Percentiles rank a stretch among this genome's conserved stretches.
phyloP scores from a whole-genome alignment of 2,113 vertebrate genomes.

The Larimichthys crocea region DNA sequence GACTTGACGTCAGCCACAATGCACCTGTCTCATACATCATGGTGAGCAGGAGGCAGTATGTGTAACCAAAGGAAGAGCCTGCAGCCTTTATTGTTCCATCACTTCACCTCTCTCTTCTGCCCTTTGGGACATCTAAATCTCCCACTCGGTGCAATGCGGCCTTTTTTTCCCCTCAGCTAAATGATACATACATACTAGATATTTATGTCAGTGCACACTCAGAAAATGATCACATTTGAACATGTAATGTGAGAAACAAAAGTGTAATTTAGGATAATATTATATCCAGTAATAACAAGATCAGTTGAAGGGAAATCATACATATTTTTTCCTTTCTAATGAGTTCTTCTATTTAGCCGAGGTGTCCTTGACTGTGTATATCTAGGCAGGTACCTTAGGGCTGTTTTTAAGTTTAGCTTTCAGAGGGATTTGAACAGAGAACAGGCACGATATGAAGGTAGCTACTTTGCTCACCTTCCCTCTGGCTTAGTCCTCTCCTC shows the following conservation, averaged over 20 bases:
- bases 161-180: not conserved
- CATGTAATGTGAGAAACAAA: not conserved
- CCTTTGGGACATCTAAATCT: conserved; percentile 22
- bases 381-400: conserved; percentile 45
- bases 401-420: conserved; percentile 56
- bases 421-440: conserved; percentile 59
- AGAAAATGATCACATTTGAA: not conserved
- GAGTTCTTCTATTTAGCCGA: conserved; percentile 20
- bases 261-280: not conserved
- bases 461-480: conserved; percentile 71
- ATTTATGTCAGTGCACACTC: not conserved
- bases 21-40: conserved; percentile 70
- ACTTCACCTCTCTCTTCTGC: conserved; percentile 37
- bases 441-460: conserved; percentile 40
- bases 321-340: conserved; percentile 13
- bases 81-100: conserved; percentile 63
- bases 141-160: conserved; percentile 36
- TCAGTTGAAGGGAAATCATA: not conserved
- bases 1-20: conserved; percentile 61
- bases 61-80: conserved; percentile 33
- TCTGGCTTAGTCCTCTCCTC: conserved; percentile 53
- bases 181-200: not conserved
- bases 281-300: not conserved
- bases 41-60: conserved; percentile 16
- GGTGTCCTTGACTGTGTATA: conserved; percentile 61